Base-by-base conservation (phyloP, 1,140 invertebrate genomes). In the Asobara japonica region DNA sequence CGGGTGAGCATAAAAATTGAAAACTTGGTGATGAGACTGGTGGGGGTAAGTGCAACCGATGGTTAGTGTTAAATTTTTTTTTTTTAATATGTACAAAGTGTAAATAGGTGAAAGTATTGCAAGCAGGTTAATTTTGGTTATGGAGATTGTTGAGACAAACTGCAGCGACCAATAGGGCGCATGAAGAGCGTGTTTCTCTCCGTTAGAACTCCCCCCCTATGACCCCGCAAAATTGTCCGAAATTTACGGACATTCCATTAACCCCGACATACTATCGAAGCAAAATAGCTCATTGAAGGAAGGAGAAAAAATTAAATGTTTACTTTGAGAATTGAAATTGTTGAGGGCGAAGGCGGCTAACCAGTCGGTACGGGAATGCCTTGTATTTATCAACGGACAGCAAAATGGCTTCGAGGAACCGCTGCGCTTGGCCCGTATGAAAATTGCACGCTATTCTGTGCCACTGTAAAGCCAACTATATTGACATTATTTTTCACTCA, bases 361-460 rank as follows among this genome's bases (percentile, higher is more conserved):
- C 81, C 85, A 81, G 86, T 88, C 86, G 86, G 86, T 88, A 88
- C 84, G 83, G 78, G 80, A 82, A 85, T 83, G 77, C 77, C 79
- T 77, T 82, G 76, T 71, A 83, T 85, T 88, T 88, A 88, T 88
- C 86, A 88, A 88, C 86, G 86, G 86, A 86, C 71, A 86, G 84
- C 85, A 88, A 88, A 85, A 88, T 88, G 86, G 86, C 86, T 81
- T 84, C 82, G 75, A 38, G 25, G 29, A 13, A 45, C 22, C 22
- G 22, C 27, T n/a, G 18, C 38, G 41, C 27, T 13, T 18, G 30
- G 5, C 13, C 11, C 25, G 27, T 20, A 4, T 27, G 20, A 20
- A 6, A 27, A 29, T 61, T 31, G 18, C 10, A 61, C 45, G 30
- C 22, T 5, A 18, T 16, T 41, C n/a, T 60, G 13, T 41, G 10